Base-by-base conservation (phyloP, 2,888 invertebrate species). In the Cordilura impudica region DNA sequence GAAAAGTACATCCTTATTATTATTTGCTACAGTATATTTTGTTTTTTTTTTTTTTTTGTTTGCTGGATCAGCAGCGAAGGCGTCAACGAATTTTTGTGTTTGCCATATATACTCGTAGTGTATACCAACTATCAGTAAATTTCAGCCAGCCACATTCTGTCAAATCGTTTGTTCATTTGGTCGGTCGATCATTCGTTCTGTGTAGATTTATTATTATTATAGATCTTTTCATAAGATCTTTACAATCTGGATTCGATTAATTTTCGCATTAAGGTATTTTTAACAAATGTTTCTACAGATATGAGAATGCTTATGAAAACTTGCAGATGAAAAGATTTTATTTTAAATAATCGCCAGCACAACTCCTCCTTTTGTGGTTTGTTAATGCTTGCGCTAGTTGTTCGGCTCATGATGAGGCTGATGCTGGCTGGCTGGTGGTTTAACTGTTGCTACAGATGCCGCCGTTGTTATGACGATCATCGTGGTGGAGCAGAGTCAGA, bases 231-330 rank as follows among this genome's bases (percentile, higher is more conserved):
- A 65, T 47, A 61, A 69, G 72, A 71, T 83, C 81, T 83, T 73
- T 78, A 81, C 83, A 83, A 84, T 85, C 86, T 86, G 85, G 88
- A 85, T 87, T 86, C 87, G 87, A 88, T 87, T 87, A 87, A 87
- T 87, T 87, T 87, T 87, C 87, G 87, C 87, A 87, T 88, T 87
- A 88, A 86, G 83, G 81, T 43, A 56, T 23, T 16, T 82, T 83
- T 58, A 82, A 69, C 65, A 76, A 76, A 76, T 65, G 69, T 69
- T 76, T 43, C 49, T 63, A 18, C 4, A 29, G 75, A 75, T 75
- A 69, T 56, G 43, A 49, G 23, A 51, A 49, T 8, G 39, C 23
- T 78, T 31, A 51, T 47, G 51, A 47, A 58, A 71, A 60, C 49
- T 14, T 60, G 60, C 60, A 56, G 47, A 74, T 49, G 58, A 61